Conservation (phyloP, 2,888 invertebrate genomes). For the Acanthococcus lagerstroemiae region DNA sequence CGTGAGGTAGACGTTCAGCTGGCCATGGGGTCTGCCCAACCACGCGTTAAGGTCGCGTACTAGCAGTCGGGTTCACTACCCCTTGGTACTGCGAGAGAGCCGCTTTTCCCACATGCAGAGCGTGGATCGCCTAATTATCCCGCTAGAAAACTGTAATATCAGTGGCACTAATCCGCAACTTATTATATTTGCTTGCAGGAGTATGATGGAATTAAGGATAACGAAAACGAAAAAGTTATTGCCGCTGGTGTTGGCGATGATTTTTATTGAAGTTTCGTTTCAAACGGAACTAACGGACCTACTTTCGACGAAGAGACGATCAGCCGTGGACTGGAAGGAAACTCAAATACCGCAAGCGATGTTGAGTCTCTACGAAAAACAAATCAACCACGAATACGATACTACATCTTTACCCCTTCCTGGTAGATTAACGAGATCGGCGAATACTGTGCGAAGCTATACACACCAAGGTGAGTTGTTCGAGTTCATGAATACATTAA, state of each 20-base stretch:
- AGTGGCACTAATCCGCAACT: too few relatives aligned
- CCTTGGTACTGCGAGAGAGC: too few relatives aligned
- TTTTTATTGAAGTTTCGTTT: slow-evolving; percentile 9
- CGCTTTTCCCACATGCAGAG: too few relatives aligned
- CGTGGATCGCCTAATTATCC: too few relatives aligned
- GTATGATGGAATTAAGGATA: slow-evolving; percentile 28
- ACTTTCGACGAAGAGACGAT: slow-evolving; percentile 51
- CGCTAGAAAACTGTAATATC: too few relatives aligned
- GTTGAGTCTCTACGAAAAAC: slow-evolving; percentile 44
- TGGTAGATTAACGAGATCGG: slow-evolving; percentile 59
- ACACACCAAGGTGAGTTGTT: slow-evolving; percentile 57
- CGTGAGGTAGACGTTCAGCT: too few relatives aligned
- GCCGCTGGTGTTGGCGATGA: slow-evolving; percentile 19
- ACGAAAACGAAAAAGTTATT: slow-evolving; percentile 20
- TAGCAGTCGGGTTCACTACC: too few relatives aligned
- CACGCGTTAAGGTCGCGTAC: too few relatives aligned
- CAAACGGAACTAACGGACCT: slow-evolving; percentile 41
- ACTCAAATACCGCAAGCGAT: slow-evolving; percentile 40
- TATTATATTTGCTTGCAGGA: slow-evolving; percentile 14
- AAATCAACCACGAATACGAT: slow-evolving; percentile 57
- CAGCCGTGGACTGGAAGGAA: slow-evolving; percentile 41
- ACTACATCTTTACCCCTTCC: slow-evolving; percentile 56
- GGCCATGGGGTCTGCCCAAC: too few relatives aligned
- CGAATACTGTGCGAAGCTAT: slow-evolving; percentile 78
- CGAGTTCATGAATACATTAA: too few relatives aligned